These are phyloP conservation scores for Xiphophorus maculatus DNA, from an alignment of 2,113 vertebrate species.

Conservation along the genomic window DNA sequence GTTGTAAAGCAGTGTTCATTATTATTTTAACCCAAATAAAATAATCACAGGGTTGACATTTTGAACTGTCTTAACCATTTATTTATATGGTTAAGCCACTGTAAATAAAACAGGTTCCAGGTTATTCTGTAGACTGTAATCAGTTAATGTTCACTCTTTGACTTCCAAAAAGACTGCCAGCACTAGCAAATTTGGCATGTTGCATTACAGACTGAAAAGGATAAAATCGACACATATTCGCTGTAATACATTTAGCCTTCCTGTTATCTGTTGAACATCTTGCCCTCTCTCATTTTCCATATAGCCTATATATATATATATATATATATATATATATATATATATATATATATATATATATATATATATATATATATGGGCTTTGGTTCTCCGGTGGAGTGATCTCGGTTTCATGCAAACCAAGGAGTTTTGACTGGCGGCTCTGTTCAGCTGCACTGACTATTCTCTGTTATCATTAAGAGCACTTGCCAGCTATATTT, in stretches of 20 bases:
- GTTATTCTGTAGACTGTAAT: not conserved
- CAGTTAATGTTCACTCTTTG: not conserved
- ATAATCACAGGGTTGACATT: not conserved
- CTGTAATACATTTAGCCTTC: not conserved
- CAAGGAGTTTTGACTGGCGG: constrained; percentile 13
- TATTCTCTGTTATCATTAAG: no score
- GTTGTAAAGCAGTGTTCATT: not conserved
- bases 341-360: not conserved
- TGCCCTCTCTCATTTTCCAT: not conserved
- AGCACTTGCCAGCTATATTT: not conserved
- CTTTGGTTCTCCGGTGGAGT: constrained; percentile 14
- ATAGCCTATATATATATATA: no score
- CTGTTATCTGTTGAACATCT: not conserved
- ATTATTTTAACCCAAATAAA: not conserved
- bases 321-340: constrained; percentile 15
- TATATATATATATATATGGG: not conserved
- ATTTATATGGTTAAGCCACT: not conserved
- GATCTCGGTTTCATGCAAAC: constrained; percentile 29
- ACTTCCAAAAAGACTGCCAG: not conserved
- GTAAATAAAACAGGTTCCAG: not conserved
- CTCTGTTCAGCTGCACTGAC: not conserved
- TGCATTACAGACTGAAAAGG: not conserved
- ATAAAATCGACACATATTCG: not conserved
- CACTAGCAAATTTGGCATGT: not conserved
- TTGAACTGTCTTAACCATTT: not conserved